Base-by-base conservation (phyloP, 2,888 invertebrate genomes). In the Parochlus steinenii region DNA sequence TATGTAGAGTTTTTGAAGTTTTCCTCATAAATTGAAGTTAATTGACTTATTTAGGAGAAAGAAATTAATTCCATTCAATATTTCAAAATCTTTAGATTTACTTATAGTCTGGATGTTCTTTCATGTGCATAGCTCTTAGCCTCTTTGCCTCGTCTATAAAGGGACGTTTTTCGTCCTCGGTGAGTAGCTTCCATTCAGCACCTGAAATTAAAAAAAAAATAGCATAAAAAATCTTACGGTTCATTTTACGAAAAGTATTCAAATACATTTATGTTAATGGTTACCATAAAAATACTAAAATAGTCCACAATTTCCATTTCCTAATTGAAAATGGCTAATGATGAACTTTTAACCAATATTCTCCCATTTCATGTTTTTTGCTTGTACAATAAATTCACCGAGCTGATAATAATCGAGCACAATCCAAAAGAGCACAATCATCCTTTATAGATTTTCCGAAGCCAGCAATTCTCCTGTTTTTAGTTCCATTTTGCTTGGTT, bases 141-240 rank as follows among this genome's bases (percentile, higher is more conserved):
- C 93, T 71, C 57, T 95, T 95, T 10, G 95, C 93, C 56, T 95
- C 93, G 56, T 95, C 95, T 45, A 95, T 95, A 63, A 93, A 95
- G 17, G 93, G 93, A 51, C 93, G 68, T 62, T 95, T 95, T 53
- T 92, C 90, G 45, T 85, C 79, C 62, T 95, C 95, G 3, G 82
- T 76, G 28, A 95, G 65, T 34, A 85, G 67, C 58, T 95, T 95
- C 95, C 95, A 95, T 65, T 93, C 90, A 10, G 90, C 89, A 45
- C 93, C 78, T 82, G 23, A 30, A 24, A 10, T 11, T 11, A 16
- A n/a, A 18, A 17, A 30, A 22, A 24, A 12, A 32, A 22, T 10
- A 15, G 32, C 6, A 31, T 19, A 37, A 17, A 8, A 37, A 26
- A 31, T n/a, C 17, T 8, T 33, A 5, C 20, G 23, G 18, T 8